Evolutionary conservation across 2,888 invertebrate species (phyloP), one percentile per base, ranked within the genome.

Genomic region (Cheilosia urbana): DNA sequence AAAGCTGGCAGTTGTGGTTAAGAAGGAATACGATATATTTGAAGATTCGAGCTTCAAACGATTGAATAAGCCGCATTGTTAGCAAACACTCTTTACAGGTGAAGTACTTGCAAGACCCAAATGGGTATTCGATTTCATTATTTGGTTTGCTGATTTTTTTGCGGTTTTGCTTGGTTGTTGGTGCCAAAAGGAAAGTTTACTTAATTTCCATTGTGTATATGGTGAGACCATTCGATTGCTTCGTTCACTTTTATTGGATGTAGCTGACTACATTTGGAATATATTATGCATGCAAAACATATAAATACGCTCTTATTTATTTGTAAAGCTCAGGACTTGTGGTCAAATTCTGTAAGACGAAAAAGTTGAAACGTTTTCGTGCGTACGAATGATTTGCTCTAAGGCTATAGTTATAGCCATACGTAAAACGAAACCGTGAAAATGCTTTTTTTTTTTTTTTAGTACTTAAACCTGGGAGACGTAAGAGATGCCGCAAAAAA

Each of bases 41-140:
- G 21, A 49, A 58, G 24, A 27, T n/a, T 37, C 27, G 13, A 69
- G 51, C 58, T 51, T 71, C 71, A 51, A 60, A 37, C 60, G 58
- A 60, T 40, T 27, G 49, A 21, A n/a, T n/a, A 60, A 40, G 24
- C 60, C 49, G 60, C 47, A 57, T 63, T 15, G 42, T 68, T 30
- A 15, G 27, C 42, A 68, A 53, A 55, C 9, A 30, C 21, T 9
- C n/a, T 21, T 30, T 13, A 71, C 65, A 49, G 49, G 65, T 65
- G 37, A 15, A 49, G 17, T 60, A 7, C 34, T 24, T 47, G 21
- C 37, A 42, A 72, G 62, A 21, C 24, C 24, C 47, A 30, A 40
- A 30, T 66, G 27, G 19, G 66, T 51, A 40, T 76, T 57, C 21
- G 19, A 51, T 75, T 66, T 66, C 75, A 27, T 24, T 40, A 27